Evolutionary conservation across 2,888 invertebrate species (phyloP).

Genomic region (Cylindroiulus punctatus): DNA sequence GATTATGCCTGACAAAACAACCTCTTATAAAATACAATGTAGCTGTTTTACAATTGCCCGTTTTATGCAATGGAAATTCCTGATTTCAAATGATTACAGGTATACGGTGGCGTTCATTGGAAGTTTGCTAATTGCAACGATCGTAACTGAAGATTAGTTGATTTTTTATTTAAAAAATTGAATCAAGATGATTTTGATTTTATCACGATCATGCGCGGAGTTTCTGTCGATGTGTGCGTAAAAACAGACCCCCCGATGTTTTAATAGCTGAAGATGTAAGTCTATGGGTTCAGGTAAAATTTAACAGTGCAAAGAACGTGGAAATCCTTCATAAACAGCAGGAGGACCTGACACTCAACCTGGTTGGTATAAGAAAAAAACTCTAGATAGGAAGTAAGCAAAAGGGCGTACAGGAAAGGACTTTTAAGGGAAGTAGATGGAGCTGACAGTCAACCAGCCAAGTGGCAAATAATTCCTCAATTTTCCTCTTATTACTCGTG

Average conservation of each 20-base stretch:
- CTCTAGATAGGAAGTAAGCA: background rate
- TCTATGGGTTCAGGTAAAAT: slow-evolving; percentile 23
- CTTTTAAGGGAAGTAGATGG: background rate
- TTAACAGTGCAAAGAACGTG: slow-evolving; percentile 26
- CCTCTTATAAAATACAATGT: background rate
- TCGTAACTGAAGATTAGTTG: background rate
- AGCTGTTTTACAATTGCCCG: background rate
- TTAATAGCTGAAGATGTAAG: slow-evolving; percentile 12
- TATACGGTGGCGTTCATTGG: background rate
- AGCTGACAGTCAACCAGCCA: background rate
- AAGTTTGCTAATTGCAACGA: slow-evolving; percentile 3
- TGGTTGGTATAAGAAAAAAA: background rate
- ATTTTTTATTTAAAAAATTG: slow-evolving; percentile 35
- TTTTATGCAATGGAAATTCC: background rate
- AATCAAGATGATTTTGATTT: slow-evolving; percentile 28
- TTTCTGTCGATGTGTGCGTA: background rate
- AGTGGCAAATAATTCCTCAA: background rate
- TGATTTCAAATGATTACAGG: background rate
- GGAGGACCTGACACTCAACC: slow-evolving; percentile 33
- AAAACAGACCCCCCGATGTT: slow-evolving; percentile 10
- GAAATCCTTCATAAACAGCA: slow-evolving; percentile 29
- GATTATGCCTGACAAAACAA: background rate
- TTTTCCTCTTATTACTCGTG: background rate
- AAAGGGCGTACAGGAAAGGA: background rate
- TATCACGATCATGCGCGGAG: slow-evolving; percentile 2